Evolutionary conservation across 2,888 invertebrate genomes (phyloP).

Genomic region (Meloe dianella): DNA sequence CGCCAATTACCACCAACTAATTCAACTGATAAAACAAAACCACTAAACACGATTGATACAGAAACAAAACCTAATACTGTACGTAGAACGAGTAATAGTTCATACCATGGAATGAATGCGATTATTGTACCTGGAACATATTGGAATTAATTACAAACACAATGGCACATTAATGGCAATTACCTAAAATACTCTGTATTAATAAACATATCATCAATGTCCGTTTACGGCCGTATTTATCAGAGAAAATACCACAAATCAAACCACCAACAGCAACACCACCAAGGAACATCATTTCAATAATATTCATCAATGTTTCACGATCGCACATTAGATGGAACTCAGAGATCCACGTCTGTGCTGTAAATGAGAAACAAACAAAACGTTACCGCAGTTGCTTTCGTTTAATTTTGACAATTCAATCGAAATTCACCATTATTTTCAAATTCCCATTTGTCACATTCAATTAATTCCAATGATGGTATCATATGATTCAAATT

Average conservation of each 20-base stretch:
- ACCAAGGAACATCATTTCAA: conserved; percentile 78
- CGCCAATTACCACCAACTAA: conserved; percentile 81
- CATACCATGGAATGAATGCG: conserved; percentile 73
- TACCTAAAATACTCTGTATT: conserved; percentile 71
- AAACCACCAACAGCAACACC: conserved; percentile 81
- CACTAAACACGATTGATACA: conserved; percentile 82
- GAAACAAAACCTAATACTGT: conserved; percentile 77
- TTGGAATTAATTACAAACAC: neutral
- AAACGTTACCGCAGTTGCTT: no score
- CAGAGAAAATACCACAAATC: conserved; percentile 79
- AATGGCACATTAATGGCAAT: neutral
- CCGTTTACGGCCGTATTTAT: conserved; percentile 78
- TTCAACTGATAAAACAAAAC: conserved; percentile 80
- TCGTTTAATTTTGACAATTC: no score
- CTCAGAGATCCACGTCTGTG: conserved; percentile 75
- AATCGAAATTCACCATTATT: conserved; percentile 51
- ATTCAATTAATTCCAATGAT: conserved; percentile 40
- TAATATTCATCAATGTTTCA: conserved; percentile 71
- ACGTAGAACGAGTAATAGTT: conserved; percentile 73
- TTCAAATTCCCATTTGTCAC: conserved; percentile 54
- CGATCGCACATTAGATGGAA: conserved; percentile 79
- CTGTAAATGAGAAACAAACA: no score
- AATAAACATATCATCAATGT: conserved; percentile 75
- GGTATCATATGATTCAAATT: conserved; percentile 26
- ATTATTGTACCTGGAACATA: conserved; percentile 60